phyloP scores from a whole-genome alignment of 2,797 vertebrate species.

The Enteromius paludinosus region DNA sequence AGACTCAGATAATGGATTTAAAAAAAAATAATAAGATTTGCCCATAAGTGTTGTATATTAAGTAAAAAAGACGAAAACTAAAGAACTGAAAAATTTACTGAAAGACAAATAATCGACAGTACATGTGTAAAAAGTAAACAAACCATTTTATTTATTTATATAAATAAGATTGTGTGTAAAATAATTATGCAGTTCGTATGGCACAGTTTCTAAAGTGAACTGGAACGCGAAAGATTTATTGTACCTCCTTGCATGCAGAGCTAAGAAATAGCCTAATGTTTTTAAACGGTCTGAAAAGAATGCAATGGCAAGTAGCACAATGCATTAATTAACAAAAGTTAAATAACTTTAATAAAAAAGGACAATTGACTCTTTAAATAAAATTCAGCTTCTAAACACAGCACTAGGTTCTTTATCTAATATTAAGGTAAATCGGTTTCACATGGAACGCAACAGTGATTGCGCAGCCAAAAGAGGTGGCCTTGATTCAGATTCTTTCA shows the following conservation, averaged over 20 bases:
- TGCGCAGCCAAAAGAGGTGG: background rate
- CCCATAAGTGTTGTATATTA: background rate
- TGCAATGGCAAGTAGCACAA: background rate
- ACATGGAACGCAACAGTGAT: background rate
- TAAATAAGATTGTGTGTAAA: slow-evolving; percentile 29
- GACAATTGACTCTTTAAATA: background rate
- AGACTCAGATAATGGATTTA: background rate
- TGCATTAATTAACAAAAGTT: background rate
- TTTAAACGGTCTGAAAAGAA: background rate
- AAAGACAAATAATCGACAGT: slow-evolving; percentile 59
- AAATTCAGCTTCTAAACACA: background rate
- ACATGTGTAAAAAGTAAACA: slow-evolving; percentile 58
- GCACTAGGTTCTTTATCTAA: background rate
- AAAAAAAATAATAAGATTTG: background rate
- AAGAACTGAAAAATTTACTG: background rate
- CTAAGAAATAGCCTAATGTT: background rate
- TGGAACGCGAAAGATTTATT: slow-evolving; percentile 47
- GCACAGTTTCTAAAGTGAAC: slow-evolving; percentile 58
- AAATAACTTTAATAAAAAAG: background rate
- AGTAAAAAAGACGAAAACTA: background rate
- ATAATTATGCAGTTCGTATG: slow-evolving; percentile 73
- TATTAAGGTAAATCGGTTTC: background rate
- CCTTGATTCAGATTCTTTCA: too few species aligned
- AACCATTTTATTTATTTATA: slow-evolving; percentile 58
- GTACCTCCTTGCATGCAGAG: background rate